These are phyloP conservation scores for Cinclus mexicanus DNA, from an alignment of 2,113 vertebrate genomes.

Conservation along the genomic window DNA sequence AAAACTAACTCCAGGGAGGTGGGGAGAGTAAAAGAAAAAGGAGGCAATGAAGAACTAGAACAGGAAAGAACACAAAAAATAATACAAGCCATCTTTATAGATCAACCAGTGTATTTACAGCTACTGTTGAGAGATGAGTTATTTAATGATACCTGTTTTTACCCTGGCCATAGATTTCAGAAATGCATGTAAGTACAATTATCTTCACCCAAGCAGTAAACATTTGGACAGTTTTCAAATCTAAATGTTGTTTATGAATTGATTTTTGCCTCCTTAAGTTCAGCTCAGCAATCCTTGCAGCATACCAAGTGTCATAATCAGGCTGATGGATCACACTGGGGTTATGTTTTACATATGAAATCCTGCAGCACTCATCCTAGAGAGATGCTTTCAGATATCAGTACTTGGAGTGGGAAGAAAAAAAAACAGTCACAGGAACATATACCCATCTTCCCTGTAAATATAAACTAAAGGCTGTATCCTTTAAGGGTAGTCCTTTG, in stretches of 20 bases:
- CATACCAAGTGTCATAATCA: slow-evolving; percentile 23
- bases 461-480: neutral
- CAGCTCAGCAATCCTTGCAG: neutral
- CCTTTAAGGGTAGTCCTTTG: neutral
- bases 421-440: neutral
- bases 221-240: slow-evolving; percentile 43
- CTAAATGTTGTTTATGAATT: slow-evolving; percentile 31
- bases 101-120: slow-evolving; percentile 24
- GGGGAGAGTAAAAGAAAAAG: neutral
- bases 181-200: slow-evolving; percentile 23
- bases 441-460: neutral
- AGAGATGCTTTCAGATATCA: neutral
- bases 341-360: neutral
- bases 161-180: slow-evolving; percentile 13
- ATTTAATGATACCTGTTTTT: slow-evolving; percentile 39
- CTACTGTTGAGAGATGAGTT: slow-evolving; percentile 38
- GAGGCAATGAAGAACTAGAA: neutral
- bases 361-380: neutral
- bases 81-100: slow-evolving; percentile 19
- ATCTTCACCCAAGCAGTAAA: slow-evolving; percentile 14
- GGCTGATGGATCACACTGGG: slow-evolving; percentile 9
- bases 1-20: neutral
- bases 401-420: neutral
- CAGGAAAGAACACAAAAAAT: slow-evolving; percentile 15
- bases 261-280: slow-evolving; percentile 57